Conservation (phyloP, 2,797 vertebrate genomes). For the Syncerus caffer region DNA sequence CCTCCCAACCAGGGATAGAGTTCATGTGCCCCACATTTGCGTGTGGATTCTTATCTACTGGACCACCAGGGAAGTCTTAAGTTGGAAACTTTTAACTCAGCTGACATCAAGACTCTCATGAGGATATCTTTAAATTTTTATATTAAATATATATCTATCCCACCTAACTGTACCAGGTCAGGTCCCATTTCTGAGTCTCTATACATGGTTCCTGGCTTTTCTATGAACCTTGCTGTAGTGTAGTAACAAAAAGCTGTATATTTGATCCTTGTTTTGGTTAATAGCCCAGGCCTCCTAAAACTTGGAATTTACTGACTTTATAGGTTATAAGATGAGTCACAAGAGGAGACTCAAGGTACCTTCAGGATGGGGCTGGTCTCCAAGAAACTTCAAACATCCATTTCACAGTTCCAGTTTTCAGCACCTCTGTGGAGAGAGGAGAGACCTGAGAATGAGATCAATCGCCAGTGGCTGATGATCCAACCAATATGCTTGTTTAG, state of each 20-base stretch:
- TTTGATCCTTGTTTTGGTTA: no score
- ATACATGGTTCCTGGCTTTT: no score
- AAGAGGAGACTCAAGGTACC: neutral
- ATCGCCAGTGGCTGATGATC: neutral
- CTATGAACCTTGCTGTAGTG: no score
- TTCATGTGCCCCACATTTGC: rapidly evolving
- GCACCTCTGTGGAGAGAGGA: neutral
- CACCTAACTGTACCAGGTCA: no score
- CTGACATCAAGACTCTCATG: neutral
- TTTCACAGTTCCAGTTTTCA: neutral
- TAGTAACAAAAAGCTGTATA: no score
- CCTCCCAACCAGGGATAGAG: neutral
- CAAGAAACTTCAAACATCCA: neutral
- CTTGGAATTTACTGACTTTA: neutral
- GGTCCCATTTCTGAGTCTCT: no score
- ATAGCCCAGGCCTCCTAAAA: neutral
- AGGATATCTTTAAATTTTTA: neutral
- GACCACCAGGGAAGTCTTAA: neutral
- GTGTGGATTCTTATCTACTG: neutral
- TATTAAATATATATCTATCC: no score
- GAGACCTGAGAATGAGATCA: neutral
- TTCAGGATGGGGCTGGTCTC: neutral
- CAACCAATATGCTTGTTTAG: neutral
- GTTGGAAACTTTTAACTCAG: neutral
- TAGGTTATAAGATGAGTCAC: neutral